Percentiles rank a stretch among this genome's conserved stretches.
Conservation (phyloP, 1,140 invertebrate genomes). For the Pseudomyrmex gracilis region DNA sequence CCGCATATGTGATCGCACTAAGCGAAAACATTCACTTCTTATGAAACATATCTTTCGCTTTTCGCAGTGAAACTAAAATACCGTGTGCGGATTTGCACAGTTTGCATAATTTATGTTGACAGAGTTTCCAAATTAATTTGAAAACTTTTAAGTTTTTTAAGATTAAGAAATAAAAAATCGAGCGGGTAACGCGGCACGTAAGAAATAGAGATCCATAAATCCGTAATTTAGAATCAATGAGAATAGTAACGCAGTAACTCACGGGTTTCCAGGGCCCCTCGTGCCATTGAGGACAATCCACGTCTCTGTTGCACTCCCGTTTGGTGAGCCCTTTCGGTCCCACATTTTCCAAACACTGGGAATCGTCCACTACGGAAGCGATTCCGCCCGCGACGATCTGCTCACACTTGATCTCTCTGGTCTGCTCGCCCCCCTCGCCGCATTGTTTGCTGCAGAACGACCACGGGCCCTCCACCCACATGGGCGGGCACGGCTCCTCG, state of each 20-base stretch:
- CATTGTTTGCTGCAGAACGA: constrained; percentile 93
- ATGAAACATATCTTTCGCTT: neutral
- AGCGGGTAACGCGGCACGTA: neutral
- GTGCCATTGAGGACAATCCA: constrained; percentile 93
- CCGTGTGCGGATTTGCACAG: too few relatives aligned
- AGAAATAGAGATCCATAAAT: neutral
- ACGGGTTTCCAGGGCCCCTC: constrained; percentile 94
- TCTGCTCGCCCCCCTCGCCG: constrained; percentile 90
- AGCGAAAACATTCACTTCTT: constrained; percentile 55
- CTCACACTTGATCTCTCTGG: constrained; percentile 91
- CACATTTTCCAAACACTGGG: constrained; percentile 88
- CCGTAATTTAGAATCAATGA: neutral
- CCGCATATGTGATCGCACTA: constrained; percentile 96
- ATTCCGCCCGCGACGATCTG: constrained; percentile 89
- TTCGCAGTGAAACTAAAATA: neutral
- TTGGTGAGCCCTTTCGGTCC: constrained; percentile 90
- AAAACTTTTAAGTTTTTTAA: too few relatives aligned
- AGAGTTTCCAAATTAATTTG: too few relatives aligned
- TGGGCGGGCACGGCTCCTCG: constrained; percentile 92
- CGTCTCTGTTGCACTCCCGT: constrained; percentile 91
- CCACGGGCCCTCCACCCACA: constrained; percentile 94
- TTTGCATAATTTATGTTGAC: too few relatives aligned
- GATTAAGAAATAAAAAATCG: neutral
- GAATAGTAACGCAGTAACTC: constrained; percentile 77
- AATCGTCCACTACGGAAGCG: constrained; percentile 89